A percentile compares a stretch with the other conserved stretches of the same genome.
Conservation (phyloP, 30 jellyfish, hydroid and myxozoan species). For the Aurelia sp. region DNA sequence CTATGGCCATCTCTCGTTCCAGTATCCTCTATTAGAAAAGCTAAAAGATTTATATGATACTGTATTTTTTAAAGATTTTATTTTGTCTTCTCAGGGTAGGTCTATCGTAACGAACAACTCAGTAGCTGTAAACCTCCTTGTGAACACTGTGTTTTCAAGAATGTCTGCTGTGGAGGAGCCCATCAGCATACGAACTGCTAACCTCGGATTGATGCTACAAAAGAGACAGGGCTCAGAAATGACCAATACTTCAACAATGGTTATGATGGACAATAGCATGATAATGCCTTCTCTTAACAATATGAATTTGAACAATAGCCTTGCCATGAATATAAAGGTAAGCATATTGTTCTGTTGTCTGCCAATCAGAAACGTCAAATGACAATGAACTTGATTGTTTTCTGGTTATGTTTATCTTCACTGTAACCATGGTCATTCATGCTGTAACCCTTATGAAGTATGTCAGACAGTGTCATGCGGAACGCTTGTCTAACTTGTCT, state of each 20-base stretch:
- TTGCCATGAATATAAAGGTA: neutral
- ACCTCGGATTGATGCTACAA: constrained; percentile 21
- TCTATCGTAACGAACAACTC: constrained; percentile 1
- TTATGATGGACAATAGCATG: constrained; percentile 11
- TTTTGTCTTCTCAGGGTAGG: constrained; percentile 33
- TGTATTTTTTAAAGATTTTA: neutral
- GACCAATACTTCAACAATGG: constrained; percentile 2
- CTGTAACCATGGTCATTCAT: too few relatives aligned
- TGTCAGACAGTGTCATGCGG: too few relatives aligned
- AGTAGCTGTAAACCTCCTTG: constrained; percentile 13
- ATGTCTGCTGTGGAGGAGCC: constrained; percentile 46
- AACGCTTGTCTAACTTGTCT: too few relatives aligned
- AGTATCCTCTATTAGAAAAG: too few relatives aligned
- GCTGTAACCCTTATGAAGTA: too few relatives aligned
- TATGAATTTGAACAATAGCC: constrained; percentile 4
- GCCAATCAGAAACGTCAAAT: too few relatives aligned
- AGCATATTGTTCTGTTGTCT: neutral
- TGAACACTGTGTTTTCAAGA: constrained; percentile 24
- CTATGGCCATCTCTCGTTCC: too few relatives aligned
- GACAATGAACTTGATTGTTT: too few relatives aligned
- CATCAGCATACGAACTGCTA: constrained; percentile 3
- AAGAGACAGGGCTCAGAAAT: constrained; percentile 5
- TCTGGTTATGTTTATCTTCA: too few relatives aligned
- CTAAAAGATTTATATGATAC: neutral
- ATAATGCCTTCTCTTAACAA: constrained; percentile 32